Conservation (phyloP, 2,113 vertebrate species). For the Trochalopteron elliotii region DNA sequence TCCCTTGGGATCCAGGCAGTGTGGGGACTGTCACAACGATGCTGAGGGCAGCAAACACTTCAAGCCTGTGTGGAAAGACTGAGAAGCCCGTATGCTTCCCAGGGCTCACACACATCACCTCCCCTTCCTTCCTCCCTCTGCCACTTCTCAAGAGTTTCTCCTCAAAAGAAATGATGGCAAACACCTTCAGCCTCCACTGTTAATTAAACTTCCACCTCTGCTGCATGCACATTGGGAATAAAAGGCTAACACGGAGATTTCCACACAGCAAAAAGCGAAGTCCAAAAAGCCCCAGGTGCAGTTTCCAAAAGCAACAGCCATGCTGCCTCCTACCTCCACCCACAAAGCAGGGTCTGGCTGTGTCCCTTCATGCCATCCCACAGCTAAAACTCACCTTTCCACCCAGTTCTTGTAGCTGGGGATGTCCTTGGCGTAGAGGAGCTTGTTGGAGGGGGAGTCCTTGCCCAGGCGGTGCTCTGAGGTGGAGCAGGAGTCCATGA, state of each 20-base stretch:
- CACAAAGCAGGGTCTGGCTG: background rate
- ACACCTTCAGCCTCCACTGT: background rate
- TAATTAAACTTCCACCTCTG: background rate
- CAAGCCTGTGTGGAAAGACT: background rate
- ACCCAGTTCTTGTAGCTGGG: constrained; percentile 99
- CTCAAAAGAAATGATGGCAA: background rate
- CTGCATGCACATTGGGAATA: background rate
- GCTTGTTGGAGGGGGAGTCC: constrained; percentile 97
- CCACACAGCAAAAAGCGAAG: background rate
- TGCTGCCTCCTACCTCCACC: background rate
- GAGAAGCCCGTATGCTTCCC: fast-evolving
- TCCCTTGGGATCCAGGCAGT: background rate
- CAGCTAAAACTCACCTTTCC: constrained; percentile 85
- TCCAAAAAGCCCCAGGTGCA: background rate
- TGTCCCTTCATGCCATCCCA: background rate
- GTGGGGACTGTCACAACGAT: fast-evolving
- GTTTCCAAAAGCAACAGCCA: background rate
- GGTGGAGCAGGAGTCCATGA: constrained; percentile 99
- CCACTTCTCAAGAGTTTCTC: background rate
- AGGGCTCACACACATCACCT: background rate
- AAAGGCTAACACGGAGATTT: background rate
- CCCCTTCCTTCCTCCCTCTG: background rate
- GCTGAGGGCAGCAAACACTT: background rate
- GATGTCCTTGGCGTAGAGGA: constrained; percentile 99
- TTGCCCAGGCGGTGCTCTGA: constrained; percentile 97